A percentile compares a stretch with the other conserved stretches of the same genome.
These are phyloP conservation scores for Hydropsyche betteni DNA, from an alignment of 2,888 invertebrate species.

Conservation along the genomic window DNA sequence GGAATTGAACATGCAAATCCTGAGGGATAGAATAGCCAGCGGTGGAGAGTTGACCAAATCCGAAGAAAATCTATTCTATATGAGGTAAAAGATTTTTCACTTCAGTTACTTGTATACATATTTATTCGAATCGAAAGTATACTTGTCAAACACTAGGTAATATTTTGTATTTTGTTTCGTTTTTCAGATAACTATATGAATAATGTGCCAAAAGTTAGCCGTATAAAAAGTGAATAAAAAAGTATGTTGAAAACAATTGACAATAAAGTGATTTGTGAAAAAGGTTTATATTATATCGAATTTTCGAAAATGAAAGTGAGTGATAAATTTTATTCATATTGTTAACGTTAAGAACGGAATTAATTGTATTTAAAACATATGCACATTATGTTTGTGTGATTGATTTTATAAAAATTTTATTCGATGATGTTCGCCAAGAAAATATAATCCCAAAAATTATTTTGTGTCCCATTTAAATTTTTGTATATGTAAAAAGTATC, in stretches of 20 bases:
- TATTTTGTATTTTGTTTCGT: not conserved
- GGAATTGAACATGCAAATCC: constrained; percentile 58
- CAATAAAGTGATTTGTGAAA: constrained; percentile 31
- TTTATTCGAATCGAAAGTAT: not conserved
- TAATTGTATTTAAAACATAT: constrained; percentile 12
- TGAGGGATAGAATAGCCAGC: constrained; percentile 47
- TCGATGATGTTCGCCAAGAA: not conserved
- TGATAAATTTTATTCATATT: constrained; percentile 19
- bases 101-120: not conserved
- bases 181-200: constrained; percentile 29
- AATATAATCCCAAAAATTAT: not conserved
- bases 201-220: constrained; percentile 10
- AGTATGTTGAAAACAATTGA: constrained; percentile 18
- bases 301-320: constrained; percentile 13
- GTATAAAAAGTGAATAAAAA: not conserved
- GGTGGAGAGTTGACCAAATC: constrained; percentile 50
- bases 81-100: constrained; percentile 40
- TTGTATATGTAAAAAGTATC: not conserved
- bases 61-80: constrained; percentile 50
- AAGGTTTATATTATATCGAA: constrained; percentile 14
- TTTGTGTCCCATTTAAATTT: too few species aligned
- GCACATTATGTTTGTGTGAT: constrained; percentile 17
- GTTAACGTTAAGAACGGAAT: constrained; percentile 3
- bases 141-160: not conserved
- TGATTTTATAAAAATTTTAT: constrained; percentile 26